Percentiles rank a stretch among this genome's conserved stretches.
Conservation (phyloP, 2,797 vertebrate genomes). For the Moxostoma hubbsi region DNA sequence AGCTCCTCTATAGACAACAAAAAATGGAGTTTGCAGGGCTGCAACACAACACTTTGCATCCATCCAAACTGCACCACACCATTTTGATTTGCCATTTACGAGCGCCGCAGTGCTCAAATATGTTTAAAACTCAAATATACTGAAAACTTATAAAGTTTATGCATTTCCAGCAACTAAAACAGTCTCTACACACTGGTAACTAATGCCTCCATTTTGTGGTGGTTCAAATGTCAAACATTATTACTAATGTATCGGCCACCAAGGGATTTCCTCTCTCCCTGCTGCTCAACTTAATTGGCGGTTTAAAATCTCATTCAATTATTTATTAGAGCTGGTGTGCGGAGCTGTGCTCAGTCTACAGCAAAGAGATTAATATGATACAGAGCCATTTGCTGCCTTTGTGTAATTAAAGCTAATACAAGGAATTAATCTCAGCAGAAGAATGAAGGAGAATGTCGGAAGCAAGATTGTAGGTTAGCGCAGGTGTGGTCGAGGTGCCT, state of each 20-base stretch:
- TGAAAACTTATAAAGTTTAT: constrained; percentile 10
- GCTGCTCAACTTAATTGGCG: constrained; percentile 76
- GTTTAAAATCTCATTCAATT: constrained; percentile 78
- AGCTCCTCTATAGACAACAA: too few relatives aligned
- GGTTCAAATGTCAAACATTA: constrained; percentile 77
- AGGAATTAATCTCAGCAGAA: constrained; percentile 44
- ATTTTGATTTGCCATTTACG: background rate
- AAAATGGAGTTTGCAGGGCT: too few relatives aligned
- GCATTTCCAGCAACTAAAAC: constrained; percentile 2
- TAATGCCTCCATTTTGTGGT: constrained; percentile 56
- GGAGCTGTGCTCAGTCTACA: constrained; percentile 46
- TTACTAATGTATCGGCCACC: constrained; percentile 76
- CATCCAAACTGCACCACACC: background rate
- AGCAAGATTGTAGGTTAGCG: constrained; percentile 9
- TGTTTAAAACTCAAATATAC: background rate
- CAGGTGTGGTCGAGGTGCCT: background rate
- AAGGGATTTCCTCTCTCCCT: constrained; percentile 71
- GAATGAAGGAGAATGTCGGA: background rate
- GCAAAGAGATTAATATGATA: constrained; percentile 62
- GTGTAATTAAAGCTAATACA: constrained; percentile 58
- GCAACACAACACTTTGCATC: background rate
- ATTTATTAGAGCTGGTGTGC: constrained; percentile 73
- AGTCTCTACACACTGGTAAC: constrained; percentile 48
- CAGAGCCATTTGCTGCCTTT: constrained; percentile 43
- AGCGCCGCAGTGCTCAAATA: background rate